These are phyloP conservation scores for Macquaria australasica DNA, from an alignment of 2,113 vertebrate species.

Conservation along the genomic window DNA sequence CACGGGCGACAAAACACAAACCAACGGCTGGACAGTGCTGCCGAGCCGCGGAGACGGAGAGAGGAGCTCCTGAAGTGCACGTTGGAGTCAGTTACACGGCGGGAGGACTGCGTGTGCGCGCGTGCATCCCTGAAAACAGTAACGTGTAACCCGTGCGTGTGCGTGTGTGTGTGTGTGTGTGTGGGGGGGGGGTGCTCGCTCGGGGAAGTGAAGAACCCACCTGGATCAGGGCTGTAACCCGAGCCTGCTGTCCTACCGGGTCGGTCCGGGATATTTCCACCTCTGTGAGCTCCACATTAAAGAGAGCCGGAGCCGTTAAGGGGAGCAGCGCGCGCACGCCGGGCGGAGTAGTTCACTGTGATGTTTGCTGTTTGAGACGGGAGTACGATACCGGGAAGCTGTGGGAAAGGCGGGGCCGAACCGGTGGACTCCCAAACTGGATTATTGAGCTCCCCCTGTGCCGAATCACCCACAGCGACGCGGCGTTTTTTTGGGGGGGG, in stretches of 20 bases:
- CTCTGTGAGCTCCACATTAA: background rate
- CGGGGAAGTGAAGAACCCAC: constrained; percentile 63
- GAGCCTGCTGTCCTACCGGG: constrained; percentile 36
- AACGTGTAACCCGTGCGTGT: constrained; percentile 28
- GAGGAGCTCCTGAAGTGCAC: background rate
- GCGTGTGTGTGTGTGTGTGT: too few species aligned
- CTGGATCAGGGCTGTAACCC: constrained; percentile 56
- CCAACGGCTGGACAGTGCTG: constrained; percentile 37
- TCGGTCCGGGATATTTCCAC: constrained; percentile 3
- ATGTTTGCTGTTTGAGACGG: constrained; percentile 55
- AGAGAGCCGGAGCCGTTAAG: background rate
- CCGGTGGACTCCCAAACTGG: constrained; percentile 74
- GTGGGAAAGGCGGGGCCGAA: constrained; percentile 80
- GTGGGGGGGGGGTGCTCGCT: background rate
- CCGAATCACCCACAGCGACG: constrained; percentile 60
- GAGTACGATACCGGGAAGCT: constrained; percentile 66
- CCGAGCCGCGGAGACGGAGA: constrained; percentile 20
- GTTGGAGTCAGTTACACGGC: background rate
- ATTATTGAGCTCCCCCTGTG: constrained; percentile 63
- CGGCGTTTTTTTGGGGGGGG: constrained; percentile 58
- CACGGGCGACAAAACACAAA: constrained; percentile 48
- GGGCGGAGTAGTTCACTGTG: constrained; percentile 39
- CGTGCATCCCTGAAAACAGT: constrained; percentile 12
- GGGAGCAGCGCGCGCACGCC: constrained; percentile 22
- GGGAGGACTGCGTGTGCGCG: constrained; percentile 6